Base-by-base conservation (phyloP, 2,113 vertebrate species). In the Ahaetulla prasina region DNA sequence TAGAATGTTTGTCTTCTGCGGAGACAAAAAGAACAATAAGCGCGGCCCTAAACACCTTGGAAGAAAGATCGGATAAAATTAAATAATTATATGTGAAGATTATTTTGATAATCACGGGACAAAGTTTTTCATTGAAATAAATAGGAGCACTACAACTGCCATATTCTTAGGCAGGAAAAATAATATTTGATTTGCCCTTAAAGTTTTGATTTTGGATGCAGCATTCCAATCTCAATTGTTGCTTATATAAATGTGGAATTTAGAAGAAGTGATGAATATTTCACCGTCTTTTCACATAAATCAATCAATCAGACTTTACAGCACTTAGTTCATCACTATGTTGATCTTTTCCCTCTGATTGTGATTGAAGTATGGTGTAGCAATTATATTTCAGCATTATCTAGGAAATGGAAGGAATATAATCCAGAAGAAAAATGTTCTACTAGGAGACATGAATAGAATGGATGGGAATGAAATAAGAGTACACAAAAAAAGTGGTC, bases 331-430 rank as follows among this genome's bases (percentile, higher is more conserved):
- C 89, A 89, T 94, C 89, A 0, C 57, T 86, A 95, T 95, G 94
- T 92, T 80, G 74, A 8, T 93, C 85, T 95, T 95, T 94, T 85
- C 12, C 3, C 25, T 88, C 93, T 93, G 95, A 93, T 93, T 95
- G 89, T 93, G 49, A 94, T 89, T 87, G 87, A 63, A 93, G 85
- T 80, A 52, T 94, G 74, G 94, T 88, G 43, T 84, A 93, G 95
- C 95, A 86, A 93, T 88, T 95, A 90, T 91, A 89, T 91, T 95
- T 94, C 93, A 94, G 53, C 92, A 53, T 53, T 92, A 93, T 95
- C 95, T 92, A 94, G 93, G 94, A 95, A 92, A 92, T 55, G 87
- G 88, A 95, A 93, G 35, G 16, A 39, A 39, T 80, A 80, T 22
- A 39, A 39, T 80, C 35, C 68, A 80, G 8, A 80, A 22, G 35